Evolutionary conservation across 2,888 invertebrate genomes (phyloP).

Genomic region (Agrochola circellaris): DNA sequence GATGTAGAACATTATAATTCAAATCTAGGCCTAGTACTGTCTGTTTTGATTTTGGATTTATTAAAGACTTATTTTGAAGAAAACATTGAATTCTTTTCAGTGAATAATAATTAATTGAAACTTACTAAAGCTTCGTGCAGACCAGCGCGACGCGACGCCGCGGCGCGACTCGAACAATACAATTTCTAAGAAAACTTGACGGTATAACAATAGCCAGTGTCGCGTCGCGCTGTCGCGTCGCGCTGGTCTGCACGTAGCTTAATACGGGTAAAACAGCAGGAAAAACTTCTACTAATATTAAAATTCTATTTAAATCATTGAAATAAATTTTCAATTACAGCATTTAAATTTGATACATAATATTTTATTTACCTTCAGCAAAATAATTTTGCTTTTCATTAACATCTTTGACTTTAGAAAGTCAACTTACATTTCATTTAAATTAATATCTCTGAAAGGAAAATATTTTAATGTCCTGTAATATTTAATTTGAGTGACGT

Average conservation of each 20-base stretch:
- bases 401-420: constrained; percentile 28
- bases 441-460: constrained; percentile 30
- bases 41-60: neutral
- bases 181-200: too few relatives aligned
- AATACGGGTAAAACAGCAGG: too few relatives aligned
- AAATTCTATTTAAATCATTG: neutral
- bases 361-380: constrained; percentile 8
- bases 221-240: too few relatives aligned
- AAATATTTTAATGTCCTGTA: constrained; percentile 19
- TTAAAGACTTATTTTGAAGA: neutral
- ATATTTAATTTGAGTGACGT: constrained; percentile 33
- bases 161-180: too few relatives aligned
- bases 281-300: neutral
- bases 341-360: constrained; percentile 31
- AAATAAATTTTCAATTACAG: constrained; percentile 31
- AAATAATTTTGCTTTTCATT: constrained; percentile 26
- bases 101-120: too few relatives aligned
- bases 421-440: constrained; percentile 32
- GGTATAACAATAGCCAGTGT: too few relatives aligned
- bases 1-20: neutral
- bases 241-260: too few relatives aligned
- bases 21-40: neutral
- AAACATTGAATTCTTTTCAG: too few relatives aligned
- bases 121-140: too few relatives aligned
- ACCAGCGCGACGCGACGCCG: too few relatives aligned